Percentiles rank a stretch among this genome's conserved stretches.
Conservation (phyloP, 2,888 invertebrate genomes). For the Ecdyonurus torrentis region DNA sequence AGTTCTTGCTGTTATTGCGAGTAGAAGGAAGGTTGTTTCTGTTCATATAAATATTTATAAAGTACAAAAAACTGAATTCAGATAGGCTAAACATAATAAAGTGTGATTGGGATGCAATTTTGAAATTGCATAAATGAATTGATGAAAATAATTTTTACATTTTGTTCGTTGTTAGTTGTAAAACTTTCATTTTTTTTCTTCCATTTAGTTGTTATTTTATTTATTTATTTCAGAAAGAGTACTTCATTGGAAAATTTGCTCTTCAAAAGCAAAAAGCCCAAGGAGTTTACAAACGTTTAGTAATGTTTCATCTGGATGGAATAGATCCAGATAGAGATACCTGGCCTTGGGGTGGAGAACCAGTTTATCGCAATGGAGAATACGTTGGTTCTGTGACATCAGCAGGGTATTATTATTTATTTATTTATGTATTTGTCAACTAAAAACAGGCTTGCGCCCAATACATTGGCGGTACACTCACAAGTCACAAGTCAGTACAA, state of each 20-base stretch:
- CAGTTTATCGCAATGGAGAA: slow-evolving; percentile 44
- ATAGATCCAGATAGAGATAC: slow-evolving; percentile 43
- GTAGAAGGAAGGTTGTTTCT: too few relatives aligned
- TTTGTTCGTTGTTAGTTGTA: too few relatives aligned
- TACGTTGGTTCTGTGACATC: slow-evolving; percentile 49
- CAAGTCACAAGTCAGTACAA: neutral
- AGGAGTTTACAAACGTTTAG: slow-evolving; percentile 41
- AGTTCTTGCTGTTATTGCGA: too few relatives aligned
- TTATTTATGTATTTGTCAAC: neutral
- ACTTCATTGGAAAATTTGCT: slow-evolving; percentile 49
- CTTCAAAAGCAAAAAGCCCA: slow-evolving; percentile 39
- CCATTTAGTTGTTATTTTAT: slow-evolving; percentile 16
- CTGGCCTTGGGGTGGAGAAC: slow-evolving; percentile 55
- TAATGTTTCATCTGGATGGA: slow-evolving; percentile 42
- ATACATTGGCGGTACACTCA: neutral
- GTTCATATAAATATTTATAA: too few relatives aligned
- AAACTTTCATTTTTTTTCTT: too few relatives aligned
- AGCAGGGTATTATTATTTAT: slow-evolving; percentile 30
- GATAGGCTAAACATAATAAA: too few relatives aligned
- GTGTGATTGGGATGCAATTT: too few relatives aligned
- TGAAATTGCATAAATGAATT: too few relatives aligned
- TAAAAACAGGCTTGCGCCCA: too few relatives aligned
- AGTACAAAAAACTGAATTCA: too few relatives aligned
- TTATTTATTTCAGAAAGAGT: slow-evolving; percentile 27
- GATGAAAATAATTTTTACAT: too few relatives aligned